Evolutionary conservation across 2,888 invertebrate species (phyloP).

Genomic region (Macrosoma leucophasiata): DNA sequence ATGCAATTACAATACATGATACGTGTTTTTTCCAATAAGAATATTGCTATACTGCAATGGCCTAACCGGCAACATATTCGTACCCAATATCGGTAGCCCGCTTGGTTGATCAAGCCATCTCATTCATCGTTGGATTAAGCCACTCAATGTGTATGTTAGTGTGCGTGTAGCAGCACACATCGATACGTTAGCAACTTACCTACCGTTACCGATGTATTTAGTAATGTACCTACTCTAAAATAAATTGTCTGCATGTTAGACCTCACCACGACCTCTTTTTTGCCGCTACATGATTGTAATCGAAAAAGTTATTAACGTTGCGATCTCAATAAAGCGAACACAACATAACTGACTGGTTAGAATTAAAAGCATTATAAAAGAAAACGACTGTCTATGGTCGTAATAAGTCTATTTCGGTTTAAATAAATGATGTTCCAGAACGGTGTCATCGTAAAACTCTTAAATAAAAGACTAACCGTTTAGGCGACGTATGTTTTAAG

Average conservation of each 20-base stretch:
- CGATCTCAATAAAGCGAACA: constrained; percentile 39
- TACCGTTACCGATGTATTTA: constrained; percentile 21
- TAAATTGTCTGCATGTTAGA: constrained; percentile 41
- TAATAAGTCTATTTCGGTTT: constrained; percentile 40
- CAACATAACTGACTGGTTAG: constrained; percentile 25
- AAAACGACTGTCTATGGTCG: constrained; percentile 20
- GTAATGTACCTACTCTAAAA: constrained; percentile 23
- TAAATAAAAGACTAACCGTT: constrained; percentile 32
- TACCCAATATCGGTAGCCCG: constrained; percentile 50
- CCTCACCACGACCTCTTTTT: constrained; percentile 46
- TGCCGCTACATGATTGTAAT: constrained; percentile 43
- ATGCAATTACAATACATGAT: too few relatives aligned
- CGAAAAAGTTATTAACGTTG: constrained; percentile 41
- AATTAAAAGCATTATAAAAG: constrained; percentile 25
- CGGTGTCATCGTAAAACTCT: constrained; percentile 32
- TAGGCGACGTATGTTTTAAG: constrained; percentile 43
- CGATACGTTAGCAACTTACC: constrained; percentile 19
- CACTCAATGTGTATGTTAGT: constrained; percentile 29
- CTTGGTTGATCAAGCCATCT: constrained; percentile 54
- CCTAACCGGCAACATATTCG: too few relatives aligned
- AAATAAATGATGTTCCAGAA: constrained; percentile 38
- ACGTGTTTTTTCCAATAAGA: too few relatives aligned
- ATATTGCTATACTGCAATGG: too few relatives aligned
- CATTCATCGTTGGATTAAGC: constrained; percentile 46
- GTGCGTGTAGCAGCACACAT: constrained; percentile 28